phyloP scores from a whole-genome alignment of 1,140 invertebrate species.

The Sminthurinus signatus region DNA sequence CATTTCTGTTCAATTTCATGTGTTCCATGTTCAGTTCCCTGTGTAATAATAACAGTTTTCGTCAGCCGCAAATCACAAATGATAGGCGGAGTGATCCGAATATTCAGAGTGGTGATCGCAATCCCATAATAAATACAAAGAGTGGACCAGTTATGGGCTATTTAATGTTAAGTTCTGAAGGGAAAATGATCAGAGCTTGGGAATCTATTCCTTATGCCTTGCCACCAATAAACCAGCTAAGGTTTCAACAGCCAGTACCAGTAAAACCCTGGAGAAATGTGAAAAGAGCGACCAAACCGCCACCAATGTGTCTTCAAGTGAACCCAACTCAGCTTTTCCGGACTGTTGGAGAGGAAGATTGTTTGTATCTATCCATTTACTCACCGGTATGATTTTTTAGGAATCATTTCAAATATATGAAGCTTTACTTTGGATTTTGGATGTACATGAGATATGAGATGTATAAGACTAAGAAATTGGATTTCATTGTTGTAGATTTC shows the following conservation, averaged over 20 bases:
- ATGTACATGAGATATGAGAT: too few relatives aligned
- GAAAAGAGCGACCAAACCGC: neutral
- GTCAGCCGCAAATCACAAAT: neutral
- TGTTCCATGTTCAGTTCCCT: neutral
- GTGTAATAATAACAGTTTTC: neutral
- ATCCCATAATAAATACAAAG: neutral
- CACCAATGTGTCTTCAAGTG: conserved; percentile 18
- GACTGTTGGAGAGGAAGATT: conserved; percentile 51
- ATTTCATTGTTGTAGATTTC: too few relatives aligned
- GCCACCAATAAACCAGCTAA: conserved; percentile 42
- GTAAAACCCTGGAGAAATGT: conserved; percentile 1
- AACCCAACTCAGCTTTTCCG: conserved; percentile 10
- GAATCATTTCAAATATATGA: too few relatives aligned
- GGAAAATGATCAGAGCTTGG: conserved; percentile 47
- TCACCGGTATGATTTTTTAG: conserved; percentile 45
- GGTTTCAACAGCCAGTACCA: conserved; percentile 2
- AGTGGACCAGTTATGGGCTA: conserved; percentile 4
- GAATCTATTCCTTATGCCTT: conserved; percentile 77
- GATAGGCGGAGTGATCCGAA: neutral
- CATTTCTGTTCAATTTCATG: conserved; percentile 1
- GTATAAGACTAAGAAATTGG: too few relatives aligned
- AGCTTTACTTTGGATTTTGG: too few relatives aligned
- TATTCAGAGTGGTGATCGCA: neutral
- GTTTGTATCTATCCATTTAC: conserved; percentile 56
- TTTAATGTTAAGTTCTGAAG: conserved; percentile 5